Base-by-base conservation (phyloP, 2,113 vertebrate species). In the Zosterops japonicus region DNA sequence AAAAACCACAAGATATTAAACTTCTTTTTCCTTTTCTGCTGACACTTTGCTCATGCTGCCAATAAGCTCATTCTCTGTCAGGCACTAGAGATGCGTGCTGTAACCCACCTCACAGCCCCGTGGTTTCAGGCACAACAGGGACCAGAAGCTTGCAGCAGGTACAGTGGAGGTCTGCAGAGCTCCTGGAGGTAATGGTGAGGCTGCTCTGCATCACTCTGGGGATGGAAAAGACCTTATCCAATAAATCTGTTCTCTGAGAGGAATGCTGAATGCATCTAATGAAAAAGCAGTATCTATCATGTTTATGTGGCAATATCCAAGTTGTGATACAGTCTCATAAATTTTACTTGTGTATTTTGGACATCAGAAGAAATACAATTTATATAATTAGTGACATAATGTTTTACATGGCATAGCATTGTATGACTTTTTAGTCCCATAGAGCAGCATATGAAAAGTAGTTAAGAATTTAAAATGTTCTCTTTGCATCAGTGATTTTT, bases 41-140 rank as follows among this genome's bases (percentile, higher is more conserved):
- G 81, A 39, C 0, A 0, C 59, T 80, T 81, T 2, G 0, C 60
- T 82, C n/a, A 14, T 28, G 28, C 65, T 75, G 70, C 52, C n/a
- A 42, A 36, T 25, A 42, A 87, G 21, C 33, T 71, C 7, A 0
- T 75, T 82, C 61, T 67, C 61, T 27, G 17, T 18, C 0, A 0
- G 6, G 56, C n/a, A 18, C 44, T 15, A 24, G 52, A 85, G 50
- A 31, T 1, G 0, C 14, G 5, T 29, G 27, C 50, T 60, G 76
- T 27, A 56, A 83, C 39, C 42, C 49, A 75, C 39, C 77, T 29
- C 47, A 19, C 2, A 14, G 21, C 29, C 47, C 25, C 0, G 0
- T 22, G 27, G 8, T 39, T 50, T 33, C 29, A 39, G 60, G 60
- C 18, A 6, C 14, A n/a, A 35, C 35, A 59, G 15, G 46, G 53